Evolutionary conservation across 2,888 invertebrate genomes (phyloP), one percentile per base, ranked within the genome.

Genomic region (Ophion ellenae): DNA sequence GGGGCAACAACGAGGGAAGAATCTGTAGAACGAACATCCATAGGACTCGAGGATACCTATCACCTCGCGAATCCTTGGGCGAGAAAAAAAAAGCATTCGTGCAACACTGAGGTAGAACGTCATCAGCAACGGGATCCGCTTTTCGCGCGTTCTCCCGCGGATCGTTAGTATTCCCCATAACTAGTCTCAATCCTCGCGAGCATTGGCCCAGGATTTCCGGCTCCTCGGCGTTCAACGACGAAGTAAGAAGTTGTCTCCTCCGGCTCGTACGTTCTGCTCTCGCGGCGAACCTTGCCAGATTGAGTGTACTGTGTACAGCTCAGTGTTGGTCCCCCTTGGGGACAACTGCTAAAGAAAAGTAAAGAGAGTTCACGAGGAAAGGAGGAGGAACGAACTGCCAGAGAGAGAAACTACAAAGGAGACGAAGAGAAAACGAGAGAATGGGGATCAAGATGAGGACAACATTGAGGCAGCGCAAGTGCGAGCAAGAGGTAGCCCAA

Each of bases 41-140:
- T 63, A 57, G 70, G 53, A 66, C 70, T 66, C 24, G 83, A 75
- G 86, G 89, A 89, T 89, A 84, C 87, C 88, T 87, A 81, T 87
- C 83, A 40, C 40, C 40, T 40, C 40, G 81, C 83, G 83, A 85
- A 87, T 85, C 83, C 83, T 63, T 53, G 24, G 4, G 53, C 71
- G 67, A 83, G 67, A 77, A 76, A 73, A 78, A 61, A 61, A 73
- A 40, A 32, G 14, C 73, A 70, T 73, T 67, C 57, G 36, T 64
- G 40, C 9, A 0, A n/a, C n/a, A 57, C n/a, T 57, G n/a, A 57
- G 83, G 75, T 28, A 75, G 78, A 79, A 75, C 45, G 61, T 32
- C 57, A 66, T 61, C 67, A 59, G 53, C 71, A 66, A 40, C 40
- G 74, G 76, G 67, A 66, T 57, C 71, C 59, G 28, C 64, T 47